Conservation (phyloP, 1,140 invertebrate genomes). For the Neuroterus valhalla region DNA sequence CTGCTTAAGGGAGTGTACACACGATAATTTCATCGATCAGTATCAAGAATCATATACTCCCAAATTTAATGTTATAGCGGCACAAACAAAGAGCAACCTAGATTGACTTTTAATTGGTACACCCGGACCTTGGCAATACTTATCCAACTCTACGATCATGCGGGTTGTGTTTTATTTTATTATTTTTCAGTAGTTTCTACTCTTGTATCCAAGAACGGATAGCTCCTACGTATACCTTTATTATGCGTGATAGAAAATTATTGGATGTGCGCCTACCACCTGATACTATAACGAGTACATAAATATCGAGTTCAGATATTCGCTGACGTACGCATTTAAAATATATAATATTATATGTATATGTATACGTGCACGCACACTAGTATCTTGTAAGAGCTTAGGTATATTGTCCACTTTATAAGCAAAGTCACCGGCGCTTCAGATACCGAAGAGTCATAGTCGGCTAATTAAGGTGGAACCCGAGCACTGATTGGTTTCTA, state of each 20-base stretch:
- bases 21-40: slow-evolving; percentile 25
- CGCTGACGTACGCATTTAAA: neutral
- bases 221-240: neutral
- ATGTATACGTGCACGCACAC: neutral
- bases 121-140: slow-evolving; percentile 43
- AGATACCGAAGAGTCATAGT: slow-evolving; percentile 53
- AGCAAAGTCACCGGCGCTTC: slow-evolving; percentile 56
- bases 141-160: slow-evolving; percentile 43
- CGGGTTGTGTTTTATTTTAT: slow-evolving; percentile 34
- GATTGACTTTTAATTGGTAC: slow-evolving; percentile 54
- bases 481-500: slow-evolving; percentile 52
- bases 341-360: neutral
- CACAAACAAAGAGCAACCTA: slow-evolving; percentile 48
- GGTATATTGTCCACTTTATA: slow-evolving; percentile 35
- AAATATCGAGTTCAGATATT: neutral
- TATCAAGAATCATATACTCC: slow-evolving; percentile 20
- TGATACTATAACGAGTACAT: slow-evolving; percentile 9
- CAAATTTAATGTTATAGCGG: slow-evolving; percentile 32
- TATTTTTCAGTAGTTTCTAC: slow-evolving; percentile 37
- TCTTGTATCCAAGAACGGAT: neutral
- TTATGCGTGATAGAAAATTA: neutral
- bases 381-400: neutral
- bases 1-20: neutral
- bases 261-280: neutral
- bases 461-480: slow-evolving; percentile 56